These are phyloP conservation scores for Montipora capitata DNA, from an alignment of 92 coral and sea anemone species.

Conservation along the genomic window DNA sequence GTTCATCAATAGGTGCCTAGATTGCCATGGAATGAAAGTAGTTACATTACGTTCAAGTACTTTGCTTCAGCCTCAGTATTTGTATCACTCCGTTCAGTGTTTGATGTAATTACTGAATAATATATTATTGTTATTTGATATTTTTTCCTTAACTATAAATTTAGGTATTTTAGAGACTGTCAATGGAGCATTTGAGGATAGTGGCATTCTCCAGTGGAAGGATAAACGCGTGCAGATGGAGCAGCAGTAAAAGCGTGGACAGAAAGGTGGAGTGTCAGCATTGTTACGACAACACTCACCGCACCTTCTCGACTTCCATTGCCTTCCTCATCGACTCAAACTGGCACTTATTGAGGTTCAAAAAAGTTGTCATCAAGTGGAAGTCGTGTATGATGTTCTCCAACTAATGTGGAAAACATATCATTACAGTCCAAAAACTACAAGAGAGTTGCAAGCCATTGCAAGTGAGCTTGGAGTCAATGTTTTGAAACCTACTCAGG, in stretches of 20 bases:
- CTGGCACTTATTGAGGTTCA: slow-evolving; percentile 53
- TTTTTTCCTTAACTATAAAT: too few relatives aligned
- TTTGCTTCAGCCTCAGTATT: too few relatives aligned
- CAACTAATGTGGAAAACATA: slow-evolving; percentile 60
- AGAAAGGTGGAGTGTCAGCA: slow-evolving; percentile 51
- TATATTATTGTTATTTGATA: slow-evolving; percentile 12
- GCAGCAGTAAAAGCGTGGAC: slow-evolving; percentile 52
- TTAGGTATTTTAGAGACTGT: slow-evolving; percentile 29
- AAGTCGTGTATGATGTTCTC: slow-evolving; percentile 36
- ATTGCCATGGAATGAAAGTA: too few relatives aligned
- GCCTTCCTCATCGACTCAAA: slow-evolving; percentile 52
- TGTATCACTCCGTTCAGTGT: too few relatives aligned
- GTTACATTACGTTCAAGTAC: too few relatives aligned
- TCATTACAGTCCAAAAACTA: slow-evolving; percentile 58
- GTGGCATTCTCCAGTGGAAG: slow-evolving; percentile 39
- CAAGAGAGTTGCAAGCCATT: slow-evolving; percentile 31
- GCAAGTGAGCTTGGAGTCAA: slow-evolving; percentile 56
- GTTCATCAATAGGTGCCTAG: too few relatives aligned
- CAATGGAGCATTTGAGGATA: slow-evolving; percentile 13
- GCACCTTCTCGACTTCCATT: slow-evolving; percentile 41
- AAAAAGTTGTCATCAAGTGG: slow-evolving; percentile 36
- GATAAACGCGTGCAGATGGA: slow-evolving; percentile 63
- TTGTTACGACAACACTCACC: slow-evolving; percentile 27
- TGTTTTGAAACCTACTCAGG: slow-evolving; percentile 59
- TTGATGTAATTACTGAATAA: neutral